Conservation (phyloP, 2,888 invertebrate genomes). For the Acanthopleura granulata region DNA sequence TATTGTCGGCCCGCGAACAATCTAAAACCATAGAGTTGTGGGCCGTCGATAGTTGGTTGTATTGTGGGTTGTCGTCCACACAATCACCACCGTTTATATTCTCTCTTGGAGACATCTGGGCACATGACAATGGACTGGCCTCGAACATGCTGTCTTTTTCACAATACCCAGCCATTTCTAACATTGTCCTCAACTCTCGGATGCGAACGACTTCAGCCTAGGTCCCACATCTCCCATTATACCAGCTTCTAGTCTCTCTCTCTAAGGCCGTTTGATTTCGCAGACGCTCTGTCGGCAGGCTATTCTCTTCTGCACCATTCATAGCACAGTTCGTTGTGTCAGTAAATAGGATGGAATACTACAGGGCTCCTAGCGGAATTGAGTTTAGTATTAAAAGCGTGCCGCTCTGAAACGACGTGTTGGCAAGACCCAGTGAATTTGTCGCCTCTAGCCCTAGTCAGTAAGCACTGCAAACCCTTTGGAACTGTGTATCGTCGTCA, state of each 20-base stretch:
- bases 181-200: background rate
- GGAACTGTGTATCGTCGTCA: no score
- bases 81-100: background rate
- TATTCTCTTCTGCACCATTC: no score
- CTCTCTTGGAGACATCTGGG: constrained; percentile 7
- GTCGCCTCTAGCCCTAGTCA: no score
- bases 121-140: background rate
- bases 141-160: background rate
- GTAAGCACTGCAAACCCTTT: no score
- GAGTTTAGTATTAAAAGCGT: no score
- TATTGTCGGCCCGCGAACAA: constrained; percentile 1
- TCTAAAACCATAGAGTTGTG: background rate
- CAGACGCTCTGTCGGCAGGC: no score
- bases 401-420: no score
- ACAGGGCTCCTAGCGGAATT: no score
- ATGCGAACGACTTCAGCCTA: background rate
- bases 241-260: background rate
- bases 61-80: background rate
- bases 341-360: no score
- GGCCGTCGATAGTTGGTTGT: constrained; percentile 7
- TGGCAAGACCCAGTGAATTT: no score
- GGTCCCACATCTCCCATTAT: background rate
- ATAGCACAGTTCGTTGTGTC: no score
- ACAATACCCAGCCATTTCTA: background rate
- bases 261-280: background rate